phyloP scores from a whole-genome alignment of 2,113 vertebrate genomes.

The Neodontobutis hainanensis region DNA sequence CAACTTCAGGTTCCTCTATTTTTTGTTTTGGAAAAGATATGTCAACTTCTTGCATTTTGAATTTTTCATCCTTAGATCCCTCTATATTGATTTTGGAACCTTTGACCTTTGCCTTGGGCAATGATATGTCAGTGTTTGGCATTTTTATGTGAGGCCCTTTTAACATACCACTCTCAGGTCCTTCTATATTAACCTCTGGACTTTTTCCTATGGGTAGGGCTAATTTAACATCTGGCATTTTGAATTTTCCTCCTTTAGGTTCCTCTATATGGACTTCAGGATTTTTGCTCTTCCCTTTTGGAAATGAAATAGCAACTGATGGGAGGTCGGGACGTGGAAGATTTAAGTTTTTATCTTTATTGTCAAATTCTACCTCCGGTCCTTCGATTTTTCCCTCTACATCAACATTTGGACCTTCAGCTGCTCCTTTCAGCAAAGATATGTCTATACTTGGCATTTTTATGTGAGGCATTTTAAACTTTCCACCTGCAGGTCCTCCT shows the following conservation, averaged over 20 bases:
- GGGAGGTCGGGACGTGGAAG: conserved; percentile 54
- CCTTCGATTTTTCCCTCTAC: conserved; percentile 49
- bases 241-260: conserved; percentile 49
- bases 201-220: conserved; percentile 45
- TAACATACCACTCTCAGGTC: conserved; percentile 42
- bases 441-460: conserved; percentile 71
- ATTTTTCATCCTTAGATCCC: conserved; percentile 1
- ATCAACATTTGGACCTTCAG: conserved; percentile 43
- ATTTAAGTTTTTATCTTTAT: conserved; percentile 54
- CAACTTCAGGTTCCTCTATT: conserved; percentile 17
- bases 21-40: conserved; percentile 54
- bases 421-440: conserved; percentile 37
- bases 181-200: conserved; percentile 51
- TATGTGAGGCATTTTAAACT: conserved; percentile 66
- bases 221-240: conserved; percentile 72
- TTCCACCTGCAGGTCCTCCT: neutral
- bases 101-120: conserved; percentile 45
- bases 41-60: conserved; percentile 50
- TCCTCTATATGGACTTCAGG: conserved; percentile 3
- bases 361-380: conserved; percentile 34
- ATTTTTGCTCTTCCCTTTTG: conserved; percentile 46
- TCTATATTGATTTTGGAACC: conserved; percentile 18
- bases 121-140: conserved; percentile 41
- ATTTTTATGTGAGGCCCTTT: conserved; percentile 57
- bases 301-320: conserved; percentile 46